Percentiles rank a stretch among this genome's conserved stretches.
phyloP scores from a whole-genome alignment of 2,797 vertebrate genomes.

The Prunella strophiata region DNA sequence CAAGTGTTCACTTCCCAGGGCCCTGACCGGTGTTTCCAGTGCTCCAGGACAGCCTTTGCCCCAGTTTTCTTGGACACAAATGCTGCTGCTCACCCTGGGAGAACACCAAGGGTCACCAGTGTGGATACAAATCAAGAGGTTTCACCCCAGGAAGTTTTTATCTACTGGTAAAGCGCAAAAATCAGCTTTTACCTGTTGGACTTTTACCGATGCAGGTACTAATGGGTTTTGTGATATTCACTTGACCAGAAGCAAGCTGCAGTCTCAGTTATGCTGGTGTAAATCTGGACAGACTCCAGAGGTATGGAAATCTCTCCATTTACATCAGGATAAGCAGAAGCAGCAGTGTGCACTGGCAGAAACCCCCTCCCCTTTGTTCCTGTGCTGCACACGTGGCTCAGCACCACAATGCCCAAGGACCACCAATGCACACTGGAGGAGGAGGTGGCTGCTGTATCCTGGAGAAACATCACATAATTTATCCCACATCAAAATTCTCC shows the following conservation, averaged over 20 bases:
- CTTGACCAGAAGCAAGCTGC: not conserved
- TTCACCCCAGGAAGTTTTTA: not conserved
- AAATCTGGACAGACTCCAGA: not conserved
- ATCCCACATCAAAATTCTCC: not conserved
- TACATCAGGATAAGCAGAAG: not conserved
- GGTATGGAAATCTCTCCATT: not conserved
- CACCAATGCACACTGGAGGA: not conserved
- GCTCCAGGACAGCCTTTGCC: not conserved
- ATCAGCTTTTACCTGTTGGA: not conserved
- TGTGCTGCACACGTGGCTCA: not conserved
- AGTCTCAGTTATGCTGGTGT: not conserved
- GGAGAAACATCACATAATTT: not conserved
- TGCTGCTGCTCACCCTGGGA: not conserved
- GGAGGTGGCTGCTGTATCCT: not conserved
- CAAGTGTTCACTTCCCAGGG: not conserved
- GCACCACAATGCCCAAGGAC: accelerated
- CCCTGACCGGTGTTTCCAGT: not conserved
- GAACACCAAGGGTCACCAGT: not conserved
- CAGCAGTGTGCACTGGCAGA: not conserved
- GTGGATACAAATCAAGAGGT: not conserved
- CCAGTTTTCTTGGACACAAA: not conserved
- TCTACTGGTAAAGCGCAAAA: not conserved
- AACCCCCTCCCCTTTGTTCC: not conserved
- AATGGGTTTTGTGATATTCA: not conserved
- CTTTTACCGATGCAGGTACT: not conserved